Conservation (phyloP, 2,797 vertebrate genomes). For the Clarias fuscus region DNA sequence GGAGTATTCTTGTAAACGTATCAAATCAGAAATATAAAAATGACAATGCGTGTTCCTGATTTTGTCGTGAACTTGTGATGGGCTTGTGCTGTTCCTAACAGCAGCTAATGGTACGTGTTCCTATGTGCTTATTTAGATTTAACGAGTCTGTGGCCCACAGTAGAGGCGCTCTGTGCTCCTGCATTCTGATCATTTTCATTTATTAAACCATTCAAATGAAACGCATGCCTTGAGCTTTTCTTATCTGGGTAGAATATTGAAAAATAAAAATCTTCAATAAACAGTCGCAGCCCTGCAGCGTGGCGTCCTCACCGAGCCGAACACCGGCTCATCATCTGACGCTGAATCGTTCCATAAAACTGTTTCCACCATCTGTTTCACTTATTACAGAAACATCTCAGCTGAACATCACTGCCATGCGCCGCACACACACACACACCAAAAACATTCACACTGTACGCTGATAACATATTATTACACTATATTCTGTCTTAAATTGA, state of each 20-base stretch:
- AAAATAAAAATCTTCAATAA: neutral
- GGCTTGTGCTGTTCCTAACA: neutral
- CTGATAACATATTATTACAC: neutral
- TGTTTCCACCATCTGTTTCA: slow-evolving; percentile 18
- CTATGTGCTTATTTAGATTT: neutral
- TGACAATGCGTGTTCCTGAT: neutral
- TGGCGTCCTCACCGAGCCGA: neutral
- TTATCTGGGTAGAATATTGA: neutral
- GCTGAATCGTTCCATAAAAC: slow-evolving; percentile 10
- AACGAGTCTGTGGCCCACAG: neutral
- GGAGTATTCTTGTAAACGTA: neutral
- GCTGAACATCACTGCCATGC: neutral
- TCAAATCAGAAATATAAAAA: neutral
- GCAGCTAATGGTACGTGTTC: no score
- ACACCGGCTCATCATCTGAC: slow-evolving; percentile 16
- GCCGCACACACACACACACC: slow-evolving; percentile 5
- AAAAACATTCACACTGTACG: neutral
- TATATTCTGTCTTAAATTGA: neutral
- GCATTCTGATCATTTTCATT: neutral
- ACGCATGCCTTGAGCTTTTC: neutral
- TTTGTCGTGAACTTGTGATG: neutral
- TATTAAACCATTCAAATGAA: slow-evolving; percentile 3
- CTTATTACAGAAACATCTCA: slow-evolving; percentile 39
- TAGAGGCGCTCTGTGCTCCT: neutral
- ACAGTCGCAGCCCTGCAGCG: neutral